Conservation (phyloP, 2,113 vertebrate genomes). For the Dendrocopos noguchii region DNA sequence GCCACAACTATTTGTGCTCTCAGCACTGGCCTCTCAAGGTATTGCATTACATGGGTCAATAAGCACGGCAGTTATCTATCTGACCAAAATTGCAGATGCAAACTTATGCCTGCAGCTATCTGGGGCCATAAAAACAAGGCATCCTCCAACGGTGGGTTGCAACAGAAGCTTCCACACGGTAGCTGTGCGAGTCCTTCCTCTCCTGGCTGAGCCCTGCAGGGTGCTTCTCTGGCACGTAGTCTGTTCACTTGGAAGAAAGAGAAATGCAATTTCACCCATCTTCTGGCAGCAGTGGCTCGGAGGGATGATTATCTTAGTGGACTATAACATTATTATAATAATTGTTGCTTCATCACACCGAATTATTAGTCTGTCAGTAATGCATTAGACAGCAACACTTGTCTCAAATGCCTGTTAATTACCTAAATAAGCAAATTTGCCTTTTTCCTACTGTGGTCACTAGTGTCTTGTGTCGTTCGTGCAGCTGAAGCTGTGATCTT, state of each 20-base stretch:
- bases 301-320: background rate
- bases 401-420: constrained; percentile 37
- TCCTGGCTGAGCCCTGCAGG: rapidly evolving
- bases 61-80: background rate
- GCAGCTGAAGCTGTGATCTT: background rate
- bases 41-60: background rate
- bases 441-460: background rate
- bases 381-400: background rate
- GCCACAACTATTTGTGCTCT: background rate
- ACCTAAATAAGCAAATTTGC: constrained; percentile 11
- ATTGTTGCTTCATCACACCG: background rate
- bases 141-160: background rate
- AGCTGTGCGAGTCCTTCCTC: background rate
- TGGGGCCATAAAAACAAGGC: constrained; percentile 21
- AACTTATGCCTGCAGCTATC: constrained; percentile 1
- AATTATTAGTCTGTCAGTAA: constrained; percentile 4
- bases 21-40: background rate
- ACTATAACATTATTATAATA: background rate
- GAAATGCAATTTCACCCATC: background rate
- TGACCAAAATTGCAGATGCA: constrained; percentile 1
- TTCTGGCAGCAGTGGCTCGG: background rate
- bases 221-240: background rate
- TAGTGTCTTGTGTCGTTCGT: background rate
- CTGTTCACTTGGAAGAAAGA: background rate
- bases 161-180: background rate